Conservation (phyloP, 2,113 vertebrate species). For the Pomatostomus ruficeps region DNA sequence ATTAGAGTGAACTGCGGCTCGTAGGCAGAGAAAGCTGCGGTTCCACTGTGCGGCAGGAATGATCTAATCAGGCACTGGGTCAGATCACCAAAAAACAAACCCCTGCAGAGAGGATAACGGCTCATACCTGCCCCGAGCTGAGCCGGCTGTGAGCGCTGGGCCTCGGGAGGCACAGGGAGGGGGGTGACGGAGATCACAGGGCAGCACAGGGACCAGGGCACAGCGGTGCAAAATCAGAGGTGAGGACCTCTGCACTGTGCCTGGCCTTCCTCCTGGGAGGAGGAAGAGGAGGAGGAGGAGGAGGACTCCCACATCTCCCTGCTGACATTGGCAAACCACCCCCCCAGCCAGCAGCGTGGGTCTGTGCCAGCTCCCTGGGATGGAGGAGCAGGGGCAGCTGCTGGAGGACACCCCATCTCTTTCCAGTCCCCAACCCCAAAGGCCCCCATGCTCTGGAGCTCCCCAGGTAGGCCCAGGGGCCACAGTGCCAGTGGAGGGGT, state of each 20-base stretch:
- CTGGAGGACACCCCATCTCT: neutral
- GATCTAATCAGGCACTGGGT: neutral
- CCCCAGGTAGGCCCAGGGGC: neutral
- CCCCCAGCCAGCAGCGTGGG: rapidly evolving
- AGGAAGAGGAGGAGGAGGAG: neutral
- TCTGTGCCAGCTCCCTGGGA: neutral
- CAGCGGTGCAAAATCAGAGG: neutral
- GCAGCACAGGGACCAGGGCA: neutral
- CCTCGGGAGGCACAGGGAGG: neutral
- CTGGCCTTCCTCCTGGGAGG: neutral
- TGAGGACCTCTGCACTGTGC: neutral
- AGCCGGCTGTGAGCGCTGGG: neutral
- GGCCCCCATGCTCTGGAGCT: rapidly evolving
- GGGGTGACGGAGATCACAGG: rapidly evolving
- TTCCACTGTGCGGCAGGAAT: neutral
- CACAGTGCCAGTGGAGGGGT: rapidly evolving
- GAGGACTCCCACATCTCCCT: neutral
- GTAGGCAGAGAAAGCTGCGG: neutral
- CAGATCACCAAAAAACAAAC: neutral
- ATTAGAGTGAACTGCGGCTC: constrained; percentile 25
- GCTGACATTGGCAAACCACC: rapidly evolving
- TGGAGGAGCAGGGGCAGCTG: neutral
- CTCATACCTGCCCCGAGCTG: neutral
- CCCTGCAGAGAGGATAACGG: neutral
- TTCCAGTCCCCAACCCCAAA: rapidly evolving